Evolutionary conservation across 2,797 vertebrate genomes (phyloP), one percentile per base, ranked within the genome.

Genomic region (Sebastes taczanowskii): DNA sequence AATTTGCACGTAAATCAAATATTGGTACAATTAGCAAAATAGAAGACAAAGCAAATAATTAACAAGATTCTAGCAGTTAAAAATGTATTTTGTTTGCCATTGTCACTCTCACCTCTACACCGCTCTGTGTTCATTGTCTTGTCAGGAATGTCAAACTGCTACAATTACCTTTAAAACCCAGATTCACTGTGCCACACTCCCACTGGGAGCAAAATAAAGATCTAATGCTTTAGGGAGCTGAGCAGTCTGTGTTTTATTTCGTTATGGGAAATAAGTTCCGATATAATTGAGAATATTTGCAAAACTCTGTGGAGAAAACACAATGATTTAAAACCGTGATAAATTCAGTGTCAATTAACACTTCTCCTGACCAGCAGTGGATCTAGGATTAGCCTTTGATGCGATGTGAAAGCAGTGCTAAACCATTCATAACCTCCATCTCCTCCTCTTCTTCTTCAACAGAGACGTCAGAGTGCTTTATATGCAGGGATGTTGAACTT

Each of bases 391-490:
- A 65, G 59, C 58, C 23, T 83, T 61, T 76, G 16, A 88, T 84
- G 68, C 25, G 20, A 18, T 32, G 78, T 86, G 29, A 85, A 83
- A 60, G 66, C 60, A 65, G 49, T 30, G 34, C 46, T 20, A 23
- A 62, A 63, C 23, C 59, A 8, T 49, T 82, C 38, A 35, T 81
- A 53, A 86, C 70, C 68, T 76, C 32, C 13, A 16, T 78, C 35
- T 62, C 32, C 27, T 83, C 30, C 53, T 87, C 74, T 49, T 95
- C 94, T 95, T 94, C 94, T 93, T 38, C 35, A 38, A 86, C 95
- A 97, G 96, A 97, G 80, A 88, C 86, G 84, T 95, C 95, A 65
- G 95, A 96, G 92, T 96, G 95, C 88, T 97, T 96, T 93, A 97
- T 97, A 93, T 97, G 96, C 94, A 88, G 89, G 83, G 95, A 96